Evolutionary conservation across 1,140 invertebrate species (phyloP).

Genomic region (Eumeta japonica): DNA sequence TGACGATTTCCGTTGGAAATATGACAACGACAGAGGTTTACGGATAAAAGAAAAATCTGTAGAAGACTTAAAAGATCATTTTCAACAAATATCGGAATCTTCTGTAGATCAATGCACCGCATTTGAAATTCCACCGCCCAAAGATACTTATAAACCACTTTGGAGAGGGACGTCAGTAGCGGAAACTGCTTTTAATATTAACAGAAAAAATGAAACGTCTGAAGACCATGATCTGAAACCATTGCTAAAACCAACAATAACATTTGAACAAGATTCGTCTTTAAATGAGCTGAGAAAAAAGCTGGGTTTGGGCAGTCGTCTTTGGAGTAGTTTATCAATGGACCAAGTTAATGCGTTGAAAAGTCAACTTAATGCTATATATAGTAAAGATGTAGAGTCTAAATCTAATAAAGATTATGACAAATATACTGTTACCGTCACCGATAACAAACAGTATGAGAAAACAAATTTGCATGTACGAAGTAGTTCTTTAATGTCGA

Average conservation of each 20-base stretch:
- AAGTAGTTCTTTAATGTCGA: conserved; percentile 63
- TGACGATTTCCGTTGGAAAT: conserved; percentile 70
- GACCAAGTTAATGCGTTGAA: conserved; percentile 82
- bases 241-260: conserved; percentile 19
- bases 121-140: conserved; percentile 57
- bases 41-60: conserved; percentile 83
- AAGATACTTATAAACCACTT: conserved; percentile 75
- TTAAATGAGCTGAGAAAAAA: conserved; percentile 45
- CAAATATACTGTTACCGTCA: conserved; percentile 64
- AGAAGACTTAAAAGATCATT: conserved; percentile 76
- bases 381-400: conserved; percentile 61
- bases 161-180: conserved; percentile 80
- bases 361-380: conserved; percentile 79
- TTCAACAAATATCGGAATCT: conserved; percentile 60
- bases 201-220: conserved; percentile 46
- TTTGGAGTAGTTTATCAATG: conserved; percentile 81
- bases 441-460: conserved; percentile 37
- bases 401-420: conserved; percentile 40
- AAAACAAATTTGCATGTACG: conserved; percentile 63
- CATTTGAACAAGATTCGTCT: conserved; percentile 26
- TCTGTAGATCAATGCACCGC: conserved; percentile 43
- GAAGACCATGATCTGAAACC: conserved; percentile 11
- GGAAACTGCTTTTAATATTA: conserved; percentile 70
- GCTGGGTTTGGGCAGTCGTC: conserved; percentile 67
- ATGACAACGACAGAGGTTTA: conserved; percentile 73